Evolutionary conservation across 1,140 invertebrate genomes (phyloP).

Genomic region (Drosophila teissieri): DNA sequence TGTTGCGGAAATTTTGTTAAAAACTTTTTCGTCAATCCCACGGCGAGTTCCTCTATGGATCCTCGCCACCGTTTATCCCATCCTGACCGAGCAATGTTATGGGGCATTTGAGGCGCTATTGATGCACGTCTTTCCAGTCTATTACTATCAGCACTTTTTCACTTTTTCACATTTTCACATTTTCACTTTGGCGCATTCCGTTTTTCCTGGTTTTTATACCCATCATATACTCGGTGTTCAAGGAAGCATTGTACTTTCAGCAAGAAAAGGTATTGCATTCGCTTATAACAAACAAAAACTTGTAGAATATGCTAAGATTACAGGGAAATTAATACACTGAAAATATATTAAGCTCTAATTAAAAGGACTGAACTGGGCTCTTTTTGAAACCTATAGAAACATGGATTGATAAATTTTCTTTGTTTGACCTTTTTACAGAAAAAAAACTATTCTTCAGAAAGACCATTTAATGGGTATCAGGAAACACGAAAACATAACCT

Average conservation of each 20-base stretch:
- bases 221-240: not conserved
- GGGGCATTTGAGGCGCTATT: constrained; percentile 49
- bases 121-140: constrained; percentile 79
- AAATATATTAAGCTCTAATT: too few species aligned
- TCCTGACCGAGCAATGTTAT: constrained; percentile 32
- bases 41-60: constrained; percentile 23
- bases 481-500: constrained; percentile 8
- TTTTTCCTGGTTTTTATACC: constrained; percentile 18
- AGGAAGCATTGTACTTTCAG: not conserved
- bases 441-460: too few species aligned
- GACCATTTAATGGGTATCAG: not conserved
- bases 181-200: constrained; percentile 63
- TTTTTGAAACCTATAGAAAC: too few species aligned
- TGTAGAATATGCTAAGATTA: not conserved
- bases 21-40: constrained; percentile 67
- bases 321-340: not conserved
- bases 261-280: not conserved
- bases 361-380: too few species aligned
- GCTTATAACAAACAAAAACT: not conserved
- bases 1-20: constrained; percentile 60
- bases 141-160: constrained; percentile 79
- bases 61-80: not conserved
- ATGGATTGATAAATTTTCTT: too few species aligned
- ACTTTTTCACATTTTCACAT: constrained; percentile 69
- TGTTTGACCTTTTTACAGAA: too few species aligned